Evolutionary conservation across 2,888 invertebrate species (phyloP).

Genomic region (Bugula neritina): DNA sequence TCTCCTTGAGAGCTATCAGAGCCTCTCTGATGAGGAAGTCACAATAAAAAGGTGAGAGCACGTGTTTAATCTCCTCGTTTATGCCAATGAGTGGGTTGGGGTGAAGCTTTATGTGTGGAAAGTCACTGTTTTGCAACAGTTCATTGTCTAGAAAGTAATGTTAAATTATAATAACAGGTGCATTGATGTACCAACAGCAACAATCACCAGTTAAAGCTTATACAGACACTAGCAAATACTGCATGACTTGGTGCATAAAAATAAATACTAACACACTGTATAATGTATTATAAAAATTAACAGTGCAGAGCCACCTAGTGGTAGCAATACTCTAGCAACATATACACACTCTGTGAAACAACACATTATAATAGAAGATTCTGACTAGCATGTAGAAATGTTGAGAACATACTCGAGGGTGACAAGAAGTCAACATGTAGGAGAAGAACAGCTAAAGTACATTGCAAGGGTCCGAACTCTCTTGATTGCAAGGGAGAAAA

Average conservation of each 20-base stretch:
- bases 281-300: background rate
- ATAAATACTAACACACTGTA: background rate
- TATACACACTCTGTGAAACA: too few species aligned
- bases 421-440: conserved; percentile 51
- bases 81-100: background rate
- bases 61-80: background rate
- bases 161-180: too few species aligned
- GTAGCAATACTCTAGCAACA: too few species aligned
- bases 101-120: background rate
- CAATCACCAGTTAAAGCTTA: background rate
- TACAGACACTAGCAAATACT: background rate
- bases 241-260: background rate
- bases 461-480: conserved; percentile 55
- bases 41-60: conserved; percentile 30
- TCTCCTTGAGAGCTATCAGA: conserved; percentile 51
- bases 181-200: too few species aligned
- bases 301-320: background rate
- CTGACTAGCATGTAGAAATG: too few species aligned
- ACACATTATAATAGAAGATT: too few species aligned
- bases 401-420: conserved; percentile 42
- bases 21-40: conserved; percentile 50
- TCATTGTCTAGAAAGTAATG: background rate
- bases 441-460: conserved; percentile 52
- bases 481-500: conserved; percentile 55
- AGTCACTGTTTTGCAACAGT: background rate